Evolutionary conservation across 2,797 vertebrate genomes (phyloP).

Genomic region (Thamnophis elegans): DNA sequence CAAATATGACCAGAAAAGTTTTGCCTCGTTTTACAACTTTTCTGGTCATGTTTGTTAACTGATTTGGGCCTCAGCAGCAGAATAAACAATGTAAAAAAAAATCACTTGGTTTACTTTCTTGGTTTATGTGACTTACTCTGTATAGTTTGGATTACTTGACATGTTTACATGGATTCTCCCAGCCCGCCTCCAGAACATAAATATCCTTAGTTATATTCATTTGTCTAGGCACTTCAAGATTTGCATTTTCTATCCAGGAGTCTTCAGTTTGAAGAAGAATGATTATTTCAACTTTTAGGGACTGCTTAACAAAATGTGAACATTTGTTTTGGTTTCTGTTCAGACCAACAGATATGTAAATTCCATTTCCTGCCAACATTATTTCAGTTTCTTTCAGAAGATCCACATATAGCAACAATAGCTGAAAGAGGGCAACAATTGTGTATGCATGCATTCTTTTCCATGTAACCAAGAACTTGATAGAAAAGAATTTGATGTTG

Average conservation of each 20-base stretch:
- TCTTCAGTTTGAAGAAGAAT: neutral
- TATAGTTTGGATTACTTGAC: neutral
- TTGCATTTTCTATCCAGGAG: neutral
- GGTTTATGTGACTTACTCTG: neutral
- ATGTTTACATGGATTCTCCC: neutral
- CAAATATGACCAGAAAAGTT: too few relatives aligned
- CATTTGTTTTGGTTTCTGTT: neutral
- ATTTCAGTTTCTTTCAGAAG: neutral
- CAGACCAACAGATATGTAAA: neutral
- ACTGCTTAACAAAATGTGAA: neutral
- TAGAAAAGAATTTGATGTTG: neutral
- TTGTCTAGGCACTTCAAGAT: neutral
- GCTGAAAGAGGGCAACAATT: neutral
- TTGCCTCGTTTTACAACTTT: too few relatives aligned
- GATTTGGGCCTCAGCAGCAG: neutral
- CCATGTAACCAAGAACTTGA: neutral
- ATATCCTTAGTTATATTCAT: neutral
- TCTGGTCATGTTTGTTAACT: too few relatives aligned
- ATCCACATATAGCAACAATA: neutral
- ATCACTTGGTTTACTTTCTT: neutral
- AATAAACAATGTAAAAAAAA: constrained; percentile 9
- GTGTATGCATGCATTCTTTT: neutral
- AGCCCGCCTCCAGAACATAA: neutral
- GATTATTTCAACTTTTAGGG: constrained; percentile 5
- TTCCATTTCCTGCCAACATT: neutral